These are phyloP conservation scores for Acleris literana DNA, from an alignment of 2,888 invertebrate species.

Conservation along the genomic window DNA sequence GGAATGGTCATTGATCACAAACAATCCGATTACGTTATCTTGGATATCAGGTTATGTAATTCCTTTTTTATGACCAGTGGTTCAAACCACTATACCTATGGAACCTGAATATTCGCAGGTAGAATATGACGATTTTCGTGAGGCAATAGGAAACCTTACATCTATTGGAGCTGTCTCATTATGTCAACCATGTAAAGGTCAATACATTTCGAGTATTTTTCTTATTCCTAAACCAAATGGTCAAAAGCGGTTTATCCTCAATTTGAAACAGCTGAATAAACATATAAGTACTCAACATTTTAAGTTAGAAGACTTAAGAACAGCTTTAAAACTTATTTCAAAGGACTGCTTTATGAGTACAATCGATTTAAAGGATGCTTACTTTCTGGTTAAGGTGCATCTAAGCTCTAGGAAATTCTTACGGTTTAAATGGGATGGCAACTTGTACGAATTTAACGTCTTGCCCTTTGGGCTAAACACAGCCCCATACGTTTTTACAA, in stretches of 20 bases:
- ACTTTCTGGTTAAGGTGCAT: background rate
- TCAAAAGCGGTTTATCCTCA: background rate
- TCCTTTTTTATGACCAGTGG: background rate
- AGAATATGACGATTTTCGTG: background rate
- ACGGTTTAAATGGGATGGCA: background rate
- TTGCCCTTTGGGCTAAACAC: background rate
- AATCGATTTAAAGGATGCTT: constrained; percentile 1
- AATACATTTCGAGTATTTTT: background rate
- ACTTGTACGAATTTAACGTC: background rate
- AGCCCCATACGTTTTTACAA: constrained; percentile 3
- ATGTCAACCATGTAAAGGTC: background rate
- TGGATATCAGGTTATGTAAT: background rate
- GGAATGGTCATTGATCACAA: constrained; percentile 5
- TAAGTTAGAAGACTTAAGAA: constrained; percentile 1
- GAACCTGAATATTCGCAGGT: background rate
- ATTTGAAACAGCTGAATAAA: background rate
- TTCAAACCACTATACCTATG: background rate
- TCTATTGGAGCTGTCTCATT: background rate
- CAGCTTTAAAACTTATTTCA: constrained; percentile 2
- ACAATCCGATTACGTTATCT: background rate
- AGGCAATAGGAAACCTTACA: background rate
- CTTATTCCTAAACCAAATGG: background rate
- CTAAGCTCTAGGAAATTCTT: background rate
- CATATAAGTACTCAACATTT: background rate
- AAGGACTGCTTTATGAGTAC: background rate